Evolutionary conservation across 2,888 invertebrate species (phyloP).

Genomic region (Gibbula magus): DNA sequence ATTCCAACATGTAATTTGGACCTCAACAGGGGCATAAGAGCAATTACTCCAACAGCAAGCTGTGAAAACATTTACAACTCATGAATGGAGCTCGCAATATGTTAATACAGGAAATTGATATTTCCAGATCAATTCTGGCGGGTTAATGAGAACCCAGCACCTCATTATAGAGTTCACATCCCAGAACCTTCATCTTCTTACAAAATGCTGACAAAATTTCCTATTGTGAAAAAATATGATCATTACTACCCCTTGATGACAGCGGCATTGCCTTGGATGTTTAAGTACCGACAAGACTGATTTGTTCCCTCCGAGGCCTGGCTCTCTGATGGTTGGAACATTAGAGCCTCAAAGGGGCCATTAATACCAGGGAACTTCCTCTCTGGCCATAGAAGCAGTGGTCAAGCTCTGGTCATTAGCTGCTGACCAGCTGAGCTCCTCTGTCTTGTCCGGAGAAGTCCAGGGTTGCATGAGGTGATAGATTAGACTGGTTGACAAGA

Average conservation of each 20-base stretch:
- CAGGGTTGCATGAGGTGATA: constrained; percentile 12
- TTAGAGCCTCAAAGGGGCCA: neutral
- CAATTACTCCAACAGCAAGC: no score
- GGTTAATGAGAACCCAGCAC: neutral
- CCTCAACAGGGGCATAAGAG: no score
- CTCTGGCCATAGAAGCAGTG: neutral
- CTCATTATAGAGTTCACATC: neutral
- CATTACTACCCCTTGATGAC: neutral
- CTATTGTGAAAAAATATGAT: neutral
- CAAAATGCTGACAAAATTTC: neutral
- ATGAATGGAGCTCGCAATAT: no score
- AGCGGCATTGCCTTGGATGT: neutral
- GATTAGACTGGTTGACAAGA: constrained; percentile 12
- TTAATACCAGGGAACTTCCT: neutral
- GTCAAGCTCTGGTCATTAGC: constrained; percentile 14
- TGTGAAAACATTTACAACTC: no score
- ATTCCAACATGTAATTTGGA: no score
- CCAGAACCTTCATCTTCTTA: neutral
- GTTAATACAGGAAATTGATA: no score
- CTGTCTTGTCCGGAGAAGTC: constrained; percentile 3
- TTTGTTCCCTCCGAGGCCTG: neutral
- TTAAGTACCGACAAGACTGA: constrained; percentile 1
- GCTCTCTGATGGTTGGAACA: constrained; percentile 1
- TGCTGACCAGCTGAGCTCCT: constrained; percentile 5
- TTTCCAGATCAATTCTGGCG: no score